Conservation (phyloP, 2,888 invertebrate genomes). For the Dynastes grantii region DNA sequence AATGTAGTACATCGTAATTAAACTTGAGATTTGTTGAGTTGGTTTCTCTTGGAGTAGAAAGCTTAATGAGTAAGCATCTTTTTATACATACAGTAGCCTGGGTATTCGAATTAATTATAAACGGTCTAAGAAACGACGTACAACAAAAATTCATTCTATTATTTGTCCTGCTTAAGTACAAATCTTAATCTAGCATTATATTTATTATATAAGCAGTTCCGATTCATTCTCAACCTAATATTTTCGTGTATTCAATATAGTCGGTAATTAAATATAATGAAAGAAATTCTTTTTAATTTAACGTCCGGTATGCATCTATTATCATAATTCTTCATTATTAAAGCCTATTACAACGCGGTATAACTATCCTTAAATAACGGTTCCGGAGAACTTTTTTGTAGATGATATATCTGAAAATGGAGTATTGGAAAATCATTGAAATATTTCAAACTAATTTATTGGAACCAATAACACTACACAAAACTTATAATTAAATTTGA, state of each 20-base stretch:
- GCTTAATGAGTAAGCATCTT: too few species aligned
- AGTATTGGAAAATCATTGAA: not conserved
- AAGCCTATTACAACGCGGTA: not conserved
- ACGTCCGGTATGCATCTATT: not conserved
- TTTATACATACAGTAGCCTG: too few species aligned
- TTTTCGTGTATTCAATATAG: not conserved
- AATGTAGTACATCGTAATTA: too few species aligned
- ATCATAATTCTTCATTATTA: constrained; percentile 1
- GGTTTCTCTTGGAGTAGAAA: too few species aligned
- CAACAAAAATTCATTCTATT: too few species aligned
- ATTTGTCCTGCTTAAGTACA: too few species aligned
- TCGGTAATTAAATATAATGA: constrained; percentile 1
- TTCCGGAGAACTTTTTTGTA: constrained; percentile 4
- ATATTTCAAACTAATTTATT: not conserved
- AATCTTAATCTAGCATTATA: not conserved
- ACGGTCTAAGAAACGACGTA: too few species aligned
- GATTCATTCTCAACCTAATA: not conserved
- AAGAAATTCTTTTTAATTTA: not conserved
- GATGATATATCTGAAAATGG: too few species aligned
- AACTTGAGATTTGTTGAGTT: too few species aligned
- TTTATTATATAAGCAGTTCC: not conserved
- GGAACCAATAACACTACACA: too few species aligned
- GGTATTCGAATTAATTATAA: too few species aligned
- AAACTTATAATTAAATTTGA: not conserved
- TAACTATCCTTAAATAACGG: not conserved